A percentile compares a stretch with the other conserved stretches of the same genome.
Conservation (phyloP, 2,888 invertebrate genomes). For the Schrankia costaestrigalis region DNA sequence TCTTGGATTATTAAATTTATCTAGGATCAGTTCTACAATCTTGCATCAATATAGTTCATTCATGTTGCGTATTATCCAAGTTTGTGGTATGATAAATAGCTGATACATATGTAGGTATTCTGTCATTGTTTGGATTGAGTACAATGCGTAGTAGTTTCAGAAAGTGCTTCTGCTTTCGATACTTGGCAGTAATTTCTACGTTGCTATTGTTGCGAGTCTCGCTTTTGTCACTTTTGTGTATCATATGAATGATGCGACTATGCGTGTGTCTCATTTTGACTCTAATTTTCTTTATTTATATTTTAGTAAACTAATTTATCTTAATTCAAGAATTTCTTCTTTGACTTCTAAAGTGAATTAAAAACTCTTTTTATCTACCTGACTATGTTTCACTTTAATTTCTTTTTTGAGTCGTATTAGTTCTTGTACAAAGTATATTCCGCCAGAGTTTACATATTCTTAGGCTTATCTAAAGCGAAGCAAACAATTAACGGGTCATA, state of each 20-base stretch:
- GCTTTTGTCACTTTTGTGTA: slow-evolving; percentile 50
- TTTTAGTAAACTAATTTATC: not conserved
- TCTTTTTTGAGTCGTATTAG: slow-evolving; percentile 8
- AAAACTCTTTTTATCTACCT: too few species aligned
- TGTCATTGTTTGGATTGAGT: slow-evolving; percentile 41
- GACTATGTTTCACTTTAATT: too few species aligned
- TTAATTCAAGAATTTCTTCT: too few species aligned
- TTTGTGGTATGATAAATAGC: slow-evolving; percentile 17
- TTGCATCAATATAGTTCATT: too few species aligned
- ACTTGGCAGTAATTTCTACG: slow-evolving; percentile 53
- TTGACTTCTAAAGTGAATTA: too few species aligned
- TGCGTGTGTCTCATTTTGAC: slow-evolving; percentile 37
- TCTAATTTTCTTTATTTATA: slow-evolving; percentile 25
- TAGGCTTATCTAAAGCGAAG: slow-evolving; percentile 65
- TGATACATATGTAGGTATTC: slow-evolving; percentile 33
- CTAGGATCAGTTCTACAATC: too few species aligned
- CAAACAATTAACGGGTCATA: slow-evolving; percentile 70
- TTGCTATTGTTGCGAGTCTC: slow-evolving; percentile 48
- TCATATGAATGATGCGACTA: slow-evolving; percentile 45
- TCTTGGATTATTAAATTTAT: too few species aligned
- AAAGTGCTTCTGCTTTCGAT: slow-evolving; percentile 51
- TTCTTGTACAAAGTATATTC: slow-evolving; percentile 8
- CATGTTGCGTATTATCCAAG: slow-evolving; percentile 7
- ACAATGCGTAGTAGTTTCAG: slow-evolving; percentile 46
- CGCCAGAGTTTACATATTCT: slow-evolving; percentile 42